Evolutionary conservation across 2,113 vertebrate genomes (phyloP).

Genomic region (Rhynchopsitta pachyrhyncha): DNA sequence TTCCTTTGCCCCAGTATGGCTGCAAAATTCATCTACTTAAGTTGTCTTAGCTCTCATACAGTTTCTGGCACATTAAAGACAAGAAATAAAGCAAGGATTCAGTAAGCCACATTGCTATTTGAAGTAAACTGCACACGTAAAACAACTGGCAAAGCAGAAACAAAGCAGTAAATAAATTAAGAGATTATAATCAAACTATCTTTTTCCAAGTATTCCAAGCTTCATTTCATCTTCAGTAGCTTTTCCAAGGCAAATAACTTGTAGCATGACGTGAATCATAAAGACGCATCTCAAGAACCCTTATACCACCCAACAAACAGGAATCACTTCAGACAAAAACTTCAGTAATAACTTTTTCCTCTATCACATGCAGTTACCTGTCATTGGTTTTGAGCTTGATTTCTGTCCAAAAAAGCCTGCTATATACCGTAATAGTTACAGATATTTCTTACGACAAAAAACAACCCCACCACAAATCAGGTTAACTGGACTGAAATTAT

Average conservation of each 20-base stretch:
- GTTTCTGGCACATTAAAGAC: background rate
- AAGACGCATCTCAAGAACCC: background rate
- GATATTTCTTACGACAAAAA: accelerated
- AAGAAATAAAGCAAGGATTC: background rate
- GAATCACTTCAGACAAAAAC: background rate
- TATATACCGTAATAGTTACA: background rate
- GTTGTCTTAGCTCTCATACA: background rate
- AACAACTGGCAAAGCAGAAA: background rate
- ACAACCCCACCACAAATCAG: background rate
- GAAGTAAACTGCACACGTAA: background rate
- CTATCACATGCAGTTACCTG: background rate
- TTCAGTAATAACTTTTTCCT: background rate
- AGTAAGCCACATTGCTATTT: background rate
- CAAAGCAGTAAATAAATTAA: background rate
- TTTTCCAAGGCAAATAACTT: background rate
- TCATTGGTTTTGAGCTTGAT: background rate
- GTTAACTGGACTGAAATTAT: background rate
- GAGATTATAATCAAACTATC: background rate
- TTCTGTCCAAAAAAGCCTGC: background rate
- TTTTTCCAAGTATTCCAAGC: background rate
- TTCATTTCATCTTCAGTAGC: background rate
- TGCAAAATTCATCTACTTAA: background rate
- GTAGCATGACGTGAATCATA: background rate
- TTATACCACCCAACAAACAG: background rate
- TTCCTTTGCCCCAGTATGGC: background rate